phyloP scores from a whole-genome alignment of 1,140 invertebrate genomes.

The Phymastichus coffea region DNA sequence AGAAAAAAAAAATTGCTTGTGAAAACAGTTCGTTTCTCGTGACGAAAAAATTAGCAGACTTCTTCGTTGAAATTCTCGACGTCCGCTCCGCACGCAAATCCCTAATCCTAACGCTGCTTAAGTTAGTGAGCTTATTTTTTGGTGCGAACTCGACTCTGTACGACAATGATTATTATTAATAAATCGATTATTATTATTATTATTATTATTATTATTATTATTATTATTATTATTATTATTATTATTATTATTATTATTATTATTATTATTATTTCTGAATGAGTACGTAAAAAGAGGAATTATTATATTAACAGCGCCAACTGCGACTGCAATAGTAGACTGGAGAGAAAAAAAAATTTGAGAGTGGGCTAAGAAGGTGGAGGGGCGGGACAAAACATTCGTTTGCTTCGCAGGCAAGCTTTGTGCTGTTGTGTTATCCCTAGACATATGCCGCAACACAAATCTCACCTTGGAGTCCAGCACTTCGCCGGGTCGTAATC shows the following conservation, averaged over 20 bases:
- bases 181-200: constrained; percentile 23
- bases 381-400: not conserved
- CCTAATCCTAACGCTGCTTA: not conserved
- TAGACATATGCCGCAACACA: constrained; percentile 63
- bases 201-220: constrained; percentile 25
- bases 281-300: too few relatives aligned
- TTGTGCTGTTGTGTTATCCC: constrained; percentile 65
- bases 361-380: not conserved
- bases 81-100: too few relatives aligned
- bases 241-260: constrained; percentile 27
- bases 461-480: constrained; percentile 76
- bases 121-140: constrained; percentile 15
- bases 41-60: too few relatives aligned
- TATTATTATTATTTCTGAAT: constrained; percentile 35
- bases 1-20: not conserved
- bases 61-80: too few relatives aligned
- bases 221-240: constrained; percentile 13
- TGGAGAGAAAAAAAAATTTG: too few relatives aligned
- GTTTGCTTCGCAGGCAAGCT: constrained; percentile 53
- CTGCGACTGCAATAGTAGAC: not conserved
- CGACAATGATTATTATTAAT: not conserved
- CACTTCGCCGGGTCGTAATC: constrained; percentile 77
- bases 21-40: too few relatives aligned
- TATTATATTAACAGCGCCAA: constrained; percentile 28
- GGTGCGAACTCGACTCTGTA: constrained; percentile 11